A percentile compares a stretch with the other conserved stretches of the same genome.
Evolutionary conservation across 2,113 vertebrate species (phyloP).

Genomic region (Xenotilapia longispinis): DNA sequence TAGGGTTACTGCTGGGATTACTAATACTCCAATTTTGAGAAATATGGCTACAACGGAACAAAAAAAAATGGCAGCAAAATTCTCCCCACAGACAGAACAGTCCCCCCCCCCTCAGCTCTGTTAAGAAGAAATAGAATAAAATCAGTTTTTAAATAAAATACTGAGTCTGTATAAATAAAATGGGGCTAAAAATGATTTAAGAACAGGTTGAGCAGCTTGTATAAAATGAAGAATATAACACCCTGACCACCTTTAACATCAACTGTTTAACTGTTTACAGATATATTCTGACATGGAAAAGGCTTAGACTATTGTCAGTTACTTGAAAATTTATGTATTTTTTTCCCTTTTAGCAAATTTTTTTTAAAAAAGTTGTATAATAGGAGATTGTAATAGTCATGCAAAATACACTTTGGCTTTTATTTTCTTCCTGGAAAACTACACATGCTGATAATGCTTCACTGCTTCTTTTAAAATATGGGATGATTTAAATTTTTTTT

Average conservation of each 20-base stretch:
- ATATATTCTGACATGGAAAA: neutral
- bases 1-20: neutral
- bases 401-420: neutral
- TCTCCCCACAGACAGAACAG: neutral
- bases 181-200: neutral
- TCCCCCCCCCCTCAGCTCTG: neutral
- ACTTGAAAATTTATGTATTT: neutral
- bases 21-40: neutral
- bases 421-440: neutral
- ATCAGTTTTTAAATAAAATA: neutral
- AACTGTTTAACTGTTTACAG: neutral
- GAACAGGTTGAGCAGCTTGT: neutral
- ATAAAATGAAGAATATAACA: neutral
- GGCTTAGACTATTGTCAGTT: neutral
- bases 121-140: neutral
- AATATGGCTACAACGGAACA: neutral
- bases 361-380: neutral
- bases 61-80: neutral
- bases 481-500: neutral
- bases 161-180: neutral
- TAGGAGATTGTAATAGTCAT: neutral
- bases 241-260: neutral
- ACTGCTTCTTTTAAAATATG: neutral
- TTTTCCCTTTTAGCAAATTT: neutral
- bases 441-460: neutral